phyloP scores from a whole-genome alignment of 2,113 vertebrate genomes.

The Siniperca knerii region DNA sequence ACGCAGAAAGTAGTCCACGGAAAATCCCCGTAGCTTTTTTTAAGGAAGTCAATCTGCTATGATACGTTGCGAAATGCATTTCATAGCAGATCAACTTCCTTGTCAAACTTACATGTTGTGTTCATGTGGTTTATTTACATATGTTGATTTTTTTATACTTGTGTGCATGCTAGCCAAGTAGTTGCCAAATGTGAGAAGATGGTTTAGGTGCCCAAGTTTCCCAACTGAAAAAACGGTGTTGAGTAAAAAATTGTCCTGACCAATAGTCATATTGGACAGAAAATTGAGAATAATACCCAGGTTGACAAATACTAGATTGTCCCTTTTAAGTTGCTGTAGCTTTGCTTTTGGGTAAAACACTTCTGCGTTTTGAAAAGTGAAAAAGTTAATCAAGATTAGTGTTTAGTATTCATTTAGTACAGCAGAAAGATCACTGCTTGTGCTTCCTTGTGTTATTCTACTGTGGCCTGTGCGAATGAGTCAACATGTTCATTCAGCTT shows the following conservation, averaged over 20 bases:
- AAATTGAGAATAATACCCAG: background rate
- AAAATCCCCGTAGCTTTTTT: slow-evolving; percentile 40
- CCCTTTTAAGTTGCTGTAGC: background rate
- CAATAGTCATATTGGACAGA: background rate
- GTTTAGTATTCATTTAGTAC: background rate
- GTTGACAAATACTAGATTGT: background rate
- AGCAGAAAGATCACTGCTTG: too few species aligned
- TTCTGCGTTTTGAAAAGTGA: background rate
- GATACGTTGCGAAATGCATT: background rate
- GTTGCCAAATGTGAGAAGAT: too few species aligned
- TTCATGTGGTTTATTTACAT: background rate
- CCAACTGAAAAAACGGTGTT: background rate
- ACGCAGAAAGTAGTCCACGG: slow-evolving; percentile 13
- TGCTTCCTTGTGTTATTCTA: background rate
- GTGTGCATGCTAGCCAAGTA: too few species aligned
- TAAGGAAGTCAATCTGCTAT: slow-evolving; percentile 22
- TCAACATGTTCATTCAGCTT: background rate
- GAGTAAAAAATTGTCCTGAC: background rate
- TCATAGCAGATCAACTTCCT: slow-evolving; percentile 18
- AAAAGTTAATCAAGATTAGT: background rate
- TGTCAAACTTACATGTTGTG: background rate
- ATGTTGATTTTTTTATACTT: background rate
- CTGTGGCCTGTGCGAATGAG: background rate
- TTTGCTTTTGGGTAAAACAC: background rate
- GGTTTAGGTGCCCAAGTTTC: background rate